Evolutionary conservation across 2,113 vertebrate genomes (phyloP).

Genomic region (Syngnathus scovelli): DNA sequence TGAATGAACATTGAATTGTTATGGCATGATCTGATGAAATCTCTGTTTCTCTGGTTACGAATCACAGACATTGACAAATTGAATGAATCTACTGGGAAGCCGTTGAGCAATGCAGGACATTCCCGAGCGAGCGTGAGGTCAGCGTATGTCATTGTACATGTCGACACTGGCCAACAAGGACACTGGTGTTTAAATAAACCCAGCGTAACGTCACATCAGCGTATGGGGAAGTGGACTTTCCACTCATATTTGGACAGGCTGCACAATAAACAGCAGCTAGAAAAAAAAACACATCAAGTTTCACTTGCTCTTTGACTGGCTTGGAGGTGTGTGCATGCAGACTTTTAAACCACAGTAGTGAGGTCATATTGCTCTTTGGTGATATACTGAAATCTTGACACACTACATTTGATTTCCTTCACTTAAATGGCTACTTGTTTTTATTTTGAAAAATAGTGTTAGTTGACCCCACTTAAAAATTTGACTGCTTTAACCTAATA

Average conservation of each 20-base stretch:
- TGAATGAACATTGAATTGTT: no score
- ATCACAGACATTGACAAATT: not conserved
- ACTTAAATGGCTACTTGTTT: no score
- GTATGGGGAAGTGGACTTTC: slow-evolving; percentile 49
- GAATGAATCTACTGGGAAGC: not conserved
- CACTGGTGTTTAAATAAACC: slow-evolving; percentile 12
- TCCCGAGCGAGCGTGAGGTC: slow-evolving; percentile 31
- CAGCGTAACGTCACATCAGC: not conserved
- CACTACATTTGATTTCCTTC: no score
- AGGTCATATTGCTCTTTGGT: not conserved
- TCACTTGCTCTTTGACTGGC: slow-evolving; percentile 30
- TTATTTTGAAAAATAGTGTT: no score
- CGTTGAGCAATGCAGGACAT: slow-evolving; percentile 46
- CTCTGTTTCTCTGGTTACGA: not conserved
- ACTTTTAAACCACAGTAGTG: not conserved
- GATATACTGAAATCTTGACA: not conserved
- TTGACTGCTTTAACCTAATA: no score
- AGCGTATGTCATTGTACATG: slow-evolving; percentile 29
- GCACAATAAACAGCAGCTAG: slow-evolving; percentile 35
- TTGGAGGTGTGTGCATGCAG: slow-evolving; percentile 8
- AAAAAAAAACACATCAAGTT: slow-evolving; percentile 36
- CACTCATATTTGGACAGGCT: slow-evolving; percentile 5
- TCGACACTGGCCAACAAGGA: slow-evolving; percentile 1
- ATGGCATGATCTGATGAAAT: no score
- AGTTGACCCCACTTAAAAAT: no score